phyloP scores from a whole-genome alignment of 2,113 vertebrate species.

The Onychorhynchus coronatus region DNA sequence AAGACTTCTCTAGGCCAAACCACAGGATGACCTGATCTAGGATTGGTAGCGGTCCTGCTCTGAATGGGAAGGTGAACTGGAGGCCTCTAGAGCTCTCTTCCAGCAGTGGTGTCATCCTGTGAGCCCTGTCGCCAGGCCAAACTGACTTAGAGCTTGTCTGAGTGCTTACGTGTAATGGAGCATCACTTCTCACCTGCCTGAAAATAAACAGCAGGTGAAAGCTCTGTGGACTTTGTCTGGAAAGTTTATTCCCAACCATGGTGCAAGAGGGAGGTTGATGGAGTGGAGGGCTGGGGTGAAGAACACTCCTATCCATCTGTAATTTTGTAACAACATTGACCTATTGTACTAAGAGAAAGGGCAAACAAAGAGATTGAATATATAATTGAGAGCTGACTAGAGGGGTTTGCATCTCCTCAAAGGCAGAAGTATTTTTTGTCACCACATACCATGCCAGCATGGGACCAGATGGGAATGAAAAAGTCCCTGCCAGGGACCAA shows the following conservation, averaged over 20 bases:
- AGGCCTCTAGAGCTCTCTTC: not conserved
- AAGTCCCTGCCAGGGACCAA: not conserved
- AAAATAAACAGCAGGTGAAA: not conserved
- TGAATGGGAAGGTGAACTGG: not conserved
- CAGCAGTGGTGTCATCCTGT: not conserved
- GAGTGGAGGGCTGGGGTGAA: not conserved
- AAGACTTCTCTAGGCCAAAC: not conserved
- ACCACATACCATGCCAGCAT: accelerated
- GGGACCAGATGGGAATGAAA: not conserved
- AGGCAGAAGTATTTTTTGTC: not conserved
- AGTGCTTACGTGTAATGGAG: not conserved
- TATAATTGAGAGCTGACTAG: not conserved
- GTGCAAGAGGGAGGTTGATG: not conserved
- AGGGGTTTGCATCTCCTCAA: not conserved
- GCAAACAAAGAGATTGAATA: not conserved
- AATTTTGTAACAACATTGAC: not conserved
- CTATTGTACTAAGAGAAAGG: not conserved
- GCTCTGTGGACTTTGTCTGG: not conserved
- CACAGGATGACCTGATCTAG: not conserved
- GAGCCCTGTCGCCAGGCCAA: not conserved
- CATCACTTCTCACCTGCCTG: not conserved
- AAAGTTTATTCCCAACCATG: not conserved
- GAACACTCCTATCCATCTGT: not conserved
- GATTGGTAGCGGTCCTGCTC: not conserved
- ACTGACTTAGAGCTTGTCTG: not conserved